phyloP scores from a whole-genome alignment of 2,797 vertebrate species.

The Eulemur coronatus region DNA sequence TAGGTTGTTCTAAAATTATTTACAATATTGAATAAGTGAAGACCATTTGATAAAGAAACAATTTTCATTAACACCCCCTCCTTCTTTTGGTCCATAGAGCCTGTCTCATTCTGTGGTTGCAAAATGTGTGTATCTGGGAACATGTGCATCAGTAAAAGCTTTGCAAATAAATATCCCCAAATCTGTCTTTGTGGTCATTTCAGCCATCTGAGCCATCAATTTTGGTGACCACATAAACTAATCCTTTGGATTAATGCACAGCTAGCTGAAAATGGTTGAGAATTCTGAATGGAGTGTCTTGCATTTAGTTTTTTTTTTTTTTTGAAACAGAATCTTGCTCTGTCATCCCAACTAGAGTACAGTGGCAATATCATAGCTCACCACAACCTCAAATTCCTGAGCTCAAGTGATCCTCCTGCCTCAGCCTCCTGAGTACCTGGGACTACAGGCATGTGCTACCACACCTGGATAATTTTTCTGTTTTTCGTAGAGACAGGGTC shows the following conservation, averaged over 20 bases:
- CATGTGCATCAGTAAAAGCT: background rate
- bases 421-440: background rate
- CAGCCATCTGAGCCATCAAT: background rate
- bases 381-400: background rate
- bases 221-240: background rate
- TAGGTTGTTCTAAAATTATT: background rate
- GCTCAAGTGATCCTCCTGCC: background rate
- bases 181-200: slow-evolving; percentile 36
- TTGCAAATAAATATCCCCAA: slow-evolving; percentile 5
- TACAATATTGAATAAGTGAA: background rate
- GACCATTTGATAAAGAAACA: background rate
- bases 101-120: background rate
- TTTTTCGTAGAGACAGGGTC: background rate
- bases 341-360: background rate
- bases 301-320: background rate
- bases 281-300: background rate
- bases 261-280: background rate
- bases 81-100: background rate
- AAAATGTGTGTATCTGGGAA: background rate
- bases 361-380: background rate
- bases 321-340: background rate
- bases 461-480: background rate
- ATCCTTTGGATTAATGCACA: slow-evolving; percentile 2
- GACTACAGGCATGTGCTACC: background rate
- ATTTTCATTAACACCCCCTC: background rate